Evolutionary conservation across 2,888 invertebrate species (phyloP), one percentile per base, ranked within the genome.

Genomic region (Eupithecia pulchellata): DNA sequence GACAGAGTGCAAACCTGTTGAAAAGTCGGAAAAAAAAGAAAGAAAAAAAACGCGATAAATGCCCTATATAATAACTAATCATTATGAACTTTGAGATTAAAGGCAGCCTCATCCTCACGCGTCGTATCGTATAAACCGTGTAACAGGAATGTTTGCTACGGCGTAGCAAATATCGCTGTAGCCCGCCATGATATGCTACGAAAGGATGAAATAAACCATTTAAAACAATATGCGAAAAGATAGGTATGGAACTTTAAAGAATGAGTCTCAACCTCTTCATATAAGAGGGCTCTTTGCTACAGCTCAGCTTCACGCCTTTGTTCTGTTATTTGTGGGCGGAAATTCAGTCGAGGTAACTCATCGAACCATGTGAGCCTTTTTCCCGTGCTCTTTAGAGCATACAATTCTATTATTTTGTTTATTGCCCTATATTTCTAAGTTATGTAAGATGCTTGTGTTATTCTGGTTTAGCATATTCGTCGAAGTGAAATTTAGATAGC

Each of bases 291-390:
- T 58, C 42, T 60, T 34, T 65, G 63, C 58, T 58, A 66, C 34
- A 64, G 34, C n/a, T 62, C 25, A 61, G 52, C 61, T 39, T 64
- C 42, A 66, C 42, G 14, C 47, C n/a, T 68, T 67, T 62, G 36
- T 62, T 55, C n/a, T 25, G 29, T 71, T 63, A 55, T 66, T 69
- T 69, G 60, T 29, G 27, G 30, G 25, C 57, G 57, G 57, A 29
- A 57, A 57, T 57, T 57, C 14, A 29, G 57, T 57, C 57, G 57
- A 57, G 57, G 29, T 57, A 25, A 57, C 57, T 57, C 57, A 57
- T 57, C 57, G 57, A 29, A 29, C 29, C 57, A 3, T 29, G 29
- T 29, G 9, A 57, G 57, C 57, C 57, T 30, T 52, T 52, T 57
- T 57, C 14, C 29, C 57, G 27, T 29, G 57, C 14, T 57, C 57